Percentiles rank a stretch among this genome's conserved stretches.
These are phyloP conservation scores for Redunca redunca DNA, from an alignment of 2,113 vertebrate species.

Conservation along the genomic window DNA sequence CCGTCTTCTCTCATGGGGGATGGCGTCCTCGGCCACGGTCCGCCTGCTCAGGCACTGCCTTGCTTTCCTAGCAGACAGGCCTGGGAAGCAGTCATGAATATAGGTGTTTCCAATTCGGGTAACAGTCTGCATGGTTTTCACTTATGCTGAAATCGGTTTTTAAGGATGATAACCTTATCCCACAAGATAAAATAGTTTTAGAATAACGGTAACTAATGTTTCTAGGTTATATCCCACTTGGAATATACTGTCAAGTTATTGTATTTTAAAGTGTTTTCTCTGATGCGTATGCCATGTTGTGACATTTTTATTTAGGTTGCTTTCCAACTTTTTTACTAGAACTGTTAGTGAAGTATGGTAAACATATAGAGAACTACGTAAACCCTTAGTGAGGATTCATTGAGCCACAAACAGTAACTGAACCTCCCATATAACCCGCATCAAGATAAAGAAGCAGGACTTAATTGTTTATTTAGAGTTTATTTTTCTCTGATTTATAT, in stretches of 20 bases:
- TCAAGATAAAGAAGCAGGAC: background rate
- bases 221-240: background rate
- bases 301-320: background rate
- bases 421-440: background rate
- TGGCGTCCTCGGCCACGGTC: no score
- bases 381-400: background rate
- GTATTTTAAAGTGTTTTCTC: background rate
- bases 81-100: background rate
- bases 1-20: background rate
- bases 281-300: background rate
- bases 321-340: background rate
- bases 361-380: background rate
- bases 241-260: background rate
- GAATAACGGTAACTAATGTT: background rate
- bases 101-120: background rate
- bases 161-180: background rate
- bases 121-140: background rate
- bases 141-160: background rate
- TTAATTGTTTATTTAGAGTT: background rate
- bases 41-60: accelerated
- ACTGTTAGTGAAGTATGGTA: background rate
- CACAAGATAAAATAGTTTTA: background rate
- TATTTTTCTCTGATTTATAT: background rate
- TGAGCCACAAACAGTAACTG: background rate
- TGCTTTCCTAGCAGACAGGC: background rate